These are phyloP conservation scores for Ceratothoa steindachneri DNA, from an alignment of 2,888 invertebrate genomes.

Conservation along the genomic window DNA sequence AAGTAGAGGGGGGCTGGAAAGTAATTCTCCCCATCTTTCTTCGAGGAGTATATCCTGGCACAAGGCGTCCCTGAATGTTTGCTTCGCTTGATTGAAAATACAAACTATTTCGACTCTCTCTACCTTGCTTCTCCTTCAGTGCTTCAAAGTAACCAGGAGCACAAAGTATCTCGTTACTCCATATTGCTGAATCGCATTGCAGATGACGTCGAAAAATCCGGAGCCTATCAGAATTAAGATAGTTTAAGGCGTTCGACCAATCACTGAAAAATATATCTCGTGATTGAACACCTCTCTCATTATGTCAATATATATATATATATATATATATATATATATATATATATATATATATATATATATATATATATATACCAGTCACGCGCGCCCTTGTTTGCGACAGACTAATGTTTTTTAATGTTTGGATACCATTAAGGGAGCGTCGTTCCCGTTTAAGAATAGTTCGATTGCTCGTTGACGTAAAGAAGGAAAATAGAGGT, in stretches of 20 bases:
- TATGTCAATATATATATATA: not conserved
- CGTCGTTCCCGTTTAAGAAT: not conserved
- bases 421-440: conserved; percentile 8
- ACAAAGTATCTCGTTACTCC: not conserved
- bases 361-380: not conserved
- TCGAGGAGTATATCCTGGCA: not conserved
- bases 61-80: not conserved
- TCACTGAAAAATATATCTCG: not conserved
- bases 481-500: not conserved
- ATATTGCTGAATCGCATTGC: not conserved
- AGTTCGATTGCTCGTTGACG: not conserved
- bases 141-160: not conserved
- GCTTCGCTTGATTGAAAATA: not conserved
- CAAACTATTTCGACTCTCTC: not conserved
- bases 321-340: not conserved
- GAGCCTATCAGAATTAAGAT: conserved; percentile 6
- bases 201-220: not conserved
- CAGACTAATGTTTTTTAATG: conserved; percentile 12
- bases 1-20: not conserved
- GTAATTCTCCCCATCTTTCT: not conserved
- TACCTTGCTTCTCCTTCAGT: not conserved
- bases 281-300: not conserved
- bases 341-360: not conserved
- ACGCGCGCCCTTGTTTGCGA: too few relatives aligned
- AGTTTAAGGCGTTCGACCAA: conserved; percentile 1